Evolutionary conservation across 2,113 vertebrate genomes (phyloP).

Genomic region (Monopterus albus): DNA sequence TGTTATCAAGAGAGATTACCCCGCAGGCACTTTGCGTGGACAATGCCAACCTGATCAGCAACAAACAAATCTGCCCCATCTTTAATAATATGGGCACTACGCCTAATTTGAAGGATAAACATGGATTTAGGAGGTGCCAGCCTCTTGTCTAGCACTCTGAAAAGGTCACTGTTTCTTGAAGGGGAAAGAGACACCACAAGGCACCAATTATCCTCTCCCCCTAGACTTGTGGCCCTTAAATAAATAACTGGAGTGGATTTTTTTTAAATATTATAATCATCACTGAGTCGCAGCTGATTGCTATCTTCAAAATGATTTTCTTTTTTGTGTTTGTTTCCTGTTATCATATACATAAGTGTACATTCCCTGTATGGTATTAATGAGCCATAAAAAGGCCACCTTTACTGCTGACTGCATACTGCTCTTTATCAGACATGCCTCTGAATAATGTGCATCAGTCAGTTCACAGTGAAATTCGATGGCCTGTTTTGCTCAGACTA

Average conservation of each 20-base stretch:
- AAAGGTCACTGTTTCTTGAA: constrained; percentile 77
- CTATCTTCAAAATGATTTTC: constrained; percentile 38
- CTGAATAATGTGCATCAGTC: constrained; percentile 58
- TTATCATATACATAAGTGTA: constrained; percentile 28
- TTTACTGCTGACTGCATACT: constrained; percentile 32
- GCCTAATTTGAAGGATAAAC: constrained; percentile 71
- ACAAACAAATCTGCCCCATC: constrained; percentile 76
- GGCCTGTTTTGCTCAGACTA: constrained; percentile 67
- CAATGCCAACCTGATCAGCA: constrained; percentile 74
- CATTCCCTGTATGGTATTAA: constrained; percentile 49
- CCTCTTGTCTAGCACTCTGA: constrained; percentile 40
- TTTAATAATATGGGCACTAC: constrained; percentile 70
- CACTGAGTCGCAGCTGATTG: constrained; percentile 25
- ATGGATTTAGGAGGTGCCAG: constrained; percentile 66
- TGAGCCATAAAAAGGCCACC: constrained; percentile 53
- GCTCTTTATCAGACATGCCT: constrained; percentile 38
- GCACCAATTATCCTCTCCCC: constrained; percentile 59
- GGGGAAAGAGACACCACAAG: constrained; percentile 46
- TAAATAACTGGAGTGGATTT: constrained; percentile 60
- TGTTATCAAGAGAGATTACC: constrained; percentile 78
- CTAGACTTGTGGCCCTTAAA: constrained; percentile 52
- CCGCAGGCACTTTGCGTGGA: constrained; percentile 51
- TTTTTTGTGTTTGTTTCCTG: background rate
- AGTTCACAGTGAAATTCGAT: constrained; percentile 45
- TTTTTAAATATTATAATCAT: constrained; percentile 41